Evolutionary conservation across 2,113 vertebrate genomes (phyloP).

Genomic region (Philantomba maxwellii): DNA sequence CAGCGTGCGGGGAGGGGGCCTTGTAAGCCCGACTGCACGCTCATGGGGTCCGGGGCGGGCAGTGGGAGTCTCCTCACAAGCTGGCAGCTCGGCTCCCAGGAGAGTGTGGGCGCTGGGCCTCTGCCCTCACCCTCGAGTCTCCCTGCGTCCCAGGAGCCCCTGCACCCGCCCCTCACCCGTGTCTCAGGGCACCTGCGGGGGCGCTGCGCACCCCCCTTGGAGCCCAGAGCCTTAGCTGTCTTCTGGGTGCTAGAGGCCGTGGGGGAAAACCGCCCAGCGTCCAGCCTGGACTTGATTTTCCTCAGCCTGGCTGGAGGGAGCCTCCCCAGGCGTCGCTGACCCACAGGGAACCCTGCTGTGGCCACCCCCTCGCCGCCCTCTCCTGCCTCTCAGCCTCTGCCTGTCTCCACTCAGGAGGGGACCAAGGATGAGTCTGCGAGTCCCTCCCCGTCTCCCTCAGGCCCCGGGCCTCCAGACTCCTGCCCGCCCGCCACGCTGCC

Average conservation of each 20-base stretch:
- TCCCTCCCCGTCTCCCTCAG: background rate
- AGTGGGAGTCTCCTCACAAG: background rate
- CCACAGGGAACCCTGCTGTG: background rate
- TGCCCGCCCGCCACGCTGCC: background rate
- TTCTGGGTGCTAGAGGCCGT: background rate
- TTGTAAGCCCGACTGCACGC: background rate
- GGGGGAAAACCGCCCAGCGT: background rate
- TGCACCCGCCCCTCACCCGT: background rate
- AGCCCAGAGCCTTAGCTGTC: background rate
- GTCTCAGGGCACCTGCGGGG: background rate
- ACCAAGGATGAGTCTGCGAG: background rate
- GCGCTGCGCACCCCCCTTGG: accelerated
- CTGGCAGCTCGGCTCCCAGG: background rate
- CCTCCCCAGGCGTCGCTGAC: background rate
- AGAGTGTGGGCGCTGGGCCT: background rate
- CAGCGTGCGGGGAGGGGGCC: background rate
- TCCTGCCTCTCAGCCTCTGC: background rate
- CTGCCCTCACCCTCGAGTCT: accelerated
- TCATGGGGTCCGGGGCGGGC: background rate
- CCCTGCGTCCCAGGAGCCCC: background rate
- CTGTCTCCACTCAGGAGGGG: background rate
- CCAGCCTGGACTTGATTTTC: background rate
- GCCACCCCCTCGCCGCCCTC: background rate
- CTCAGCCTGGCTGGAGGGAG: background rate
- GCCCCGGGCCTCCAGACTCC: background rate